Evolutionary conservation across 2,888 invertebrate species (phyloP).

Genomic region (Ophion ventricosus): DNA sequence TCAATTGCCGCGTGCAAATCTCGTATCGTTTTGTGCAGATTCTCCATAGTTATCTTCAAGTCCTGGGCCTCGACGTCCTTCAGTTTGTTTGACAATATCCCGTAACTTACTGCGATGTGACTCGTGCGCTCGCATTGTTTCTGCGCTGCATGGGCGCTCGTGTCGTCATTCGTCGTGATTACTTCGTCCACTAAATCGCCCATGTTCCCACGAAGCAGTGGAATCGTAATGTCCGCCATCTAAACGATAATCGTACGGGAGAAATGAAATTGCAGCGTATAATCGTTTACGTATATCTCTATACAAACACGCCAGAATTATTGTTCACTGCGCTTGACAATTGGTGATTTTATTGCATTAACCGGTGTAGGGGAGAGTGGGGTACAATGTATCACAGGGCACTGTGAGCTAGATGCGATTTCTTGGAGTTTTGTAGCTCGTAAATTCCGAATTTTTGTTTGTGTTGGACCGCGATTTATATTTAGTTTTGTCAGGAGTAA

Average conservation of each 20-base stretch:
- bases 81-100: slow-evolving; percentile 89
- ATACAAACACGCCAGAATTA: neutral
- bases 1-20: slow-evolving; percentile 94
- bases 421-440: too few relatives aligned
- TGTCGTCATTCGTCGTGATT: slow-evolving; percentile 73
- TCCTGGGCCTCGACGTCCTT: slow-evolving; percentile 96
- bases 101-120: slow-evolving; percentile 92
- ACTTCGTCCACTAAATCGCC: slow-evolving; percentile 93
- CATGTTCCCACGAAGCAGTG: slow-evolving; percentile 94
- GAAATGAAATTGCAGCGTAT: neutral
- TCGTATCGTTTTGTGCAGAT: slow-evolving; percentile 92
- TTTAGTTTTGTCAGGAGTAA: too few relatives aligned
- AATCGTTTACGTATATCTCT: too few relatives aligned
- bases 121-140: slow-evolving; percentile 84
- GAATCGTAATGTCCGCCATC: slow-evolving; percentile 97
- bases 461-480: too few relatives aligned
- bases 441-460: too few relatives aligned
- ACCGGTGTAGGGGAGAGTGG: too few relatives aligned
- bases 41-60: slow-evolving; percentile 93
- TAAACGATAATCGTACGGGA: slow-evolving; percentile 76
- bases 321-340: neutral
- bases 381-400: too few relatives aligned
- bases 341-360: neutral
- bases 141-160: slow-evolving; percentile 84
- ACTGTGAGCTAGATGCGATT: too few relatives aligned